Conservation (phyloP, 1,140 invertebrate genomes). For the Geopemphigus sp. region DNA sequence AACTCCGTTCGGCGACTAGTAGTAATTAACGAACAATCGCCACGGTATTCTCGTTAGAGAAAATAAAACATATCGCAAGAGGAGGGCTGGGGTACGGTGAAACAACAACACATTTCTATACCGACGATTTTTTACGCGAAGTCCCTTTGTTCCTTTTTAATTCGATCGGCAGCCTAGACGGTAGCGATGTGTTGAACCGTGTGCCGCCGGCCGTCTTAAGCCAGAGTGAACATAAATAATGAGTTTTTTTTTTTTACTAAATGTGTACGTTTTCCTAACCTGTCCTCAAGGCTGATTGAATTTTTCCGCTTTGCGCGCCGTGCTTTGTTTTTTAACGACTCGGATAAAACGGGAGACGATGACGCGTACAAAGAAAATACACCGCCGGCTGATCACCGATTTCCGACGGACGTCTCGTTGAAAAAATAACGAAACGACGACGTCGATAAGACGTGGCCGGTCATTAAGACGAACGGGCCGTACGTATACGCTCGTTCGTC, state of each 20-base stretch:
- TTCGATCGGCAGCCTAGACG: background rate
- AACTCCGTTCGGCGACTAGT: background rate
- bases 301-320: background rate
- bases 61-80: background rate
- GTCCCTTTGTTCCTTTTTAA: conserved; percentile 22
- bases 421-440: too few relatives aligned
- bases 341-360: too few relatives aligned
- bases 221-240: conserved; percentile 36
- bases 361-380: too few relatives aligned
- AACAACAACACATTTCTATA: background rate
- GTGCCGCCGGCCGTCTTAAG: background rate
- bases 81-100: too few relatives aligned
- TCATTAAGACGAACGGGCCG: too few relatives aligned
- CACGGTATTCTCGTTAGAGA: background rate
- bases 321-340: background rate
- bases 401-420: too few relatives aligned
- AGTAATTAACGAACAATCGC: too few relatives aligned
- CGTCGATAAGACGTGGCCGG: too few relatives aligned
- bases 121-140: background rate
- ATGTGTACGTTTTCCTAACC: background rate
- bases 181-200: background rate
- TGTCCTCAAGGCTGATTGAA: background rate
- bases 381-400: too few relatives aligned
- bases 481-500: too few relatives aligned
- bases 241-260: background rate